Base-by-base conservation (phyloP, 2,113 vertebrate species). In the Poicephalus gulielmi region DNA sequence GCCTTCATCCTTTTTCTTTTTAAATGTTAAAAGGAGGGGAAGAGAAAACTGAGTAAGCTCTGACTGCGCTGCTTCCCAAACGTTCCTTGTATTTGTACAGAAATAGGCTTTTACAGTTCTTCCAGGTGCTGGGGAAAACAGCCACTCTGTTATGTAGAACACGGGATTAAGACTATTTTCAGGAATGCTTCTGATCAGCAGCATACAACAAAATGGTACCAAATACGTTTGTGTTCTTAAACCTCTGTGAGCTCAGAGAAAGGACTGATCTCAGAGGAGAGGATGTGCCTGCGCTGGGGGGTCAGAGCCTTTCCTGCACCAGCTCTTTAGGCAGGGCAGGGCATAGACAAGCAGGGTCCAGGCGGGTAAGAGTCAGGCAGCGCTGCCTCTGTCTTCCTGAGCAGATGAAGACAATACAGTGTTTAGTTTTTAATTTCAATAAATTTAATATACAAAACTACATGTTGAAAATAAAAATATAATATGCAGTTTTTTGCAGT, bases 371-470 rank as follows among this genome's bases (percentile, higher is more conserved):
- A 16, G n/a, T 52, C 23, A 79, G 83, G 95, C 94, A 90, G 94
- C 8, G 55, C 86, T 86, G 95, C 91, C 79, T 97, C 94, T 88
- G 90, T 92, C 96, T 96, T 97, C 83, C 90, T 95, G 80, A 97
- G 85, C 90, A 91, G 88, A 95, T 93, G 90, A 95, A 97, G 94
- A 97, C 90, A 88, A 91, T 96, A 97, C 92, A 97, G 88, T 96
- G 92, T 92, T 97, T 94, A 90, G 91, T 95, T 96, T 97, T 84
- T 95, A 96, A 94, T 96, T 97, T 90, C 94, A 97, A 97, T 83
- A 97, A 95, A 96, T 97, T 98, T 97, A 97, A 98, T 97, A 98
- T 94, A 98, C 94, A 97, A 96, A 98, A 98, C 96, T 97, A 97
- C 93, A 98, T 98, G 97, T 97, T 95, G 95, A 98, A 98, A 97